Evolutionary conservation across 2,888 invertebrate species (phyloP), one percentile per base, ranked within the genome.

Genomic region (Calameuta idolon): DNA sequence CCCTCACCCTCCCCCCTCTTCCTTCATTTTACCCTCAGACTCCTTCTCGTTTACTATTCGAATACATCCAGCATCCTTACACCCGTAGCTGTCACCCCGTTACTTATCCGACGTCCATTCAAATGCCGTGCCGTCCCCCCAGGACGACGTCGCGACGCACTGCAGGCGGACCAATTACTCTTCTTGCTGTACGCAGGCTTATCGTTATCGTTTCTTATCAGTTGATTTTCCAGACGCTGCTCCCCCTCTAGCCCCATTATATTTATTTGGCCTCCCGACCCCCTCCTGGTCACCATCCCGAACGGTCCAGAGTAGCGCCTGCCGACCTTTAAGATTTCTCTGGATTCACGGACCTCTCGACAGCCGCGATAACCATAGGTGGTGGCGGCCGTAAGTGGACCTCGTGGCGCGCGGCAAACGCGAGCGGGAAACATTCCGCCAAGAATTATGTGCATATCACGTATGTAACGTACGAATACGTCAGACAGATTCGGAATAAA

Each of bases 1-100:
- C 35, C 15, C 3, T 76, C 31, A 33, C 12, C 78, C 71, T 12
- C n/a, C 68, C 71, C 12, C n/a, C 68, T 31, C n/a, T 68, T 68
- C 75, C 74, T 35, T 55, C 76, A 37, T 55, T 40, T 30, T 34
- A 69, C 69, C 68, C 55, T 55, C 69, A 37, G 55, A 55, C 23
- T 55, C 55, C 55, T 55, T 55, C 55, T 55, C 55, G 23, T 23
- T 55, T 23, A 23, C 55, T 23, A 71, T 34, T 31, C 71, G 81
- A 55, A 55, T 55, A 55, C 55, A 23, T 23, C 55, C 55, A 55
- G 55, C 55, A 55, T 55, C 71, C 71, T 71, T 71, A 23, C 84
- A 83, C 82, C 83, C 83, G 82, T 84, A 82, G 77, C 85, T 86
- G 88, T 87, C 88, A 87, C 88, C 88, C 85, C 87, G 84, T 89